These are phyloP conservation scores for Oreohelix idahoensis DNA, from an alignment of 1,140 invertebrate species.

Conservation along the genomic window DNA sequence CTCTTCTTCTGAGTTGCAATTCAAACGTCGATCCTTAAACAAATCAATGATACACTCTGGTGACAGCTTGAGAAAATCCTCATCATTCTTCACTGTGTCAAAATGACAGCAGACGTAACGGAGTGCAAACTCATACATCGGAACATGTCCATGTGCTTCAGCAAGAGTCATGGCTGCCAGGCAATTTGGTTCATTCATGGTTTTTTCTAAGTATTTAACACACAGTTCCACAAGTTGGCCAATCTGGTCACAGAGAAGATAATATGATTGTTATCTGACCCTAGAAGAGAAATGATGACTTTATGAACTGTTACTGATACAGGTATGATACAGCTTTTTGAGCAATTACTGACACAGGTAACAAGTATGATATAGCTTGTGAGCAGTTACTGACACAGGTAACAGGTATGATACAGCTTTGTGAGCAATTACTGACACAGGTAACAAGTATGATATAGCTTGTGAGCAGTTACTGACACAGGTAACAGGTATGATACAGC, in stretches of 20 bases:
- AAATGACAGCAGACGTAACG: conserved; percentile 61
- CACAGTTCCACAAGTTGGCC: conserved; percentile 61
- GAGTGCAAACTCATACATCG: conserved; percentile 63
- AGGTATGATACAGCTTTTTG: no score
- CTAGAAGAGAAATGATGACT: no score
- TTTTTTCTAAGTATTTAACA: conserved; percentile 63
- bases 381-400: no score
- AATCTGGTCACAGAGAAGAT: conserved; percentile 19
- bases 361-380: no score
- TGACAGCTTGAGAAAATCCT: conserved; percentile 64
- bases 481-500: no score
- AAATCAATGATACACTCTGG: conserved; percentile 62
- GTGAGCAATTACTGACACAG: no score
- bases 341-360: no score
- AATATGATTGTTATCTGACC: no score
- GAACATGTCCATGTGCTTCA: conserved; percentile 61
- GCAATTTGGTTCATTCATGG: conserved; percentile 66
- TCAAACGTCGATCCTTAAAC: conserved; percentile 58
- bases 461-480: no score
- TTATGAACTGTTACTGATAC: no score
- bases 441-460: no score
- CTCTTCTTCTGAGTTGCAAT: conserved; percentile 61
- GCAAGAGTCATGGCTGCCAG: conserved; percentile 63
- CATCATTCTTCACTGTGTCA: conserved; percentile 55
- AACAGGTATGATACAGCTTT: no score